These are phyloP conservation scores for Vimba vimba DNA, from an alignment of 2,113 vertebrate genomes.

Conservation along the genomic window DNA sequence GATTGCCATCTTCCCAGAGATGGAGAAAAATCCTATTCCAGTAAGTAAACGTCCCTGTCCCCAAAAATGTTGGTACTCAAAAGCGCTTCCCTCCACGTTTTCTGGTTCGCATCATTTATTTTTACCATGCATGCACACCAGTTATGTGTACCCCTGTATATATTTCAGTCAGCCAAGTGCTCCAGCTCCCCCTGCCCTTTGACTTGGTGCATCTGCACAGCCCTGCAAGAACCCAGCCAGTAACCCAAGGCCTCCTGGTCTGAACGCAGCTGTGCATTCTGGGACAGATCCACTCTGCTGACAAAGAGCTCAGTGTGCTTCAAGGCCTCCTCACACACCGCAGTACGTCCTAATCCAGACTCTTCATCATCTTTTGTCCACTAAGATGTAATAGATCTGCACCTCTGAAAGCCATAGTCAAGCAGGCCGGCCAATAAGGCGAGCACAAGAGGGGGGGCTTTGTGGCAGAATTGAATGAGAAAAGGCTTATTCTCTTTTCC, in stretches of 20 bases:
- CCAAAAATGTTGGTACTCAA: too few species aligned
- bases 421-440: conserved; percentile 55
- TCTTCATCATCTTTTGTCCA: conserved; percentile 65
- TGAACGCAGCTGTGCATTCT: conserved; percentile 70
- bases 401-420: conserved; percentile 58
- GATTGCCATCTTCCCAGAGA: too few species aligned
- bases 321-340: conserved; percentile 65
- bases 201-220: conserved; percentile 70
- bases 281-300: conserved; percentile 72
- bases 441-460: conserved; percentile 48
- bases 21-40: too few species aligned
- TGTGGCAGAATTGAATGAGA: conserved; percentile 51
- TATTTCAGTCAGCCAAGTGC: conserved; percentile 17
- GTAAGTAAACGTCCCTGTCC: too few species aligned
- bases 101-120: too few species aligned
- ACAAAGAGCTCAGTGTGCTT: conserved; percentile 75
- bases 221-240: conserved; percentile 72
- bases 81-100: too few species aligned
- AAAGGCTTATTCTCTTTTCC: conserved; percentile 52
- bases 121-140: too few species aligned
- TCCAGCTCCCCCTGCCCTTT: conserved; percentile 48
- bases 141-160: too few species aligned
- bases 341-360: conserved; percentile 69
- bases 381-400: conserved; percentile 61
- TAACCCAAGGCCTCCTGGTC: conserved; percentile 68